Percentiles rank a stretch among this genome's conserved stretches.
phyloP scores from a whole-genome alignment of 2,797 vertebrate species.

The Orientallactaga sibirica region DNA sequence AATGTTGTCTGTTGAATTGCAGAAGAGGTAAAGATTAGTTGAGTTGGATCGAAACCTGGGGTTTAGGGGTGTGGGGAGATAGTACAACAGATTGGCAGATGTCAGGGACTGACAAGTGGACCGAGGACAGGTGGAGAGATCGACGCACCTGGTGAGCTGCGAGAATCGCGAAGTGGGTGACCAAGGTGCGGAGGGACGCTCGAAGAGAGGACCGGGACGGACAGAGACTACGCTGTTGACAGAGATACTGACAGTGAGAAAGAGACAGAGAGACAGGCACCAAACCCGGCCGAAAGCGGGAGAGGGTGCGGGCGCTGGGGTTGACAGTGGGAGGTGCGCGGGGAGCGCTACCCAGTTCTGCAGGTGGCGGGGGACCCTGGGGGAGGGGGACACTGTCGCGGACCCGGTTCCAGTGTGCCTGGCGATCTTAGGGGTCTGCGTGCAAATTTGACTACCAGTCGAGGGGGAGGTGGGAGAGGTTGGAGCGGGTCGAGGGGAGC shows the following conservation, averaged over 20 bases:
- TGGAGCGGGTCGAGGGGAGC: not conserved
- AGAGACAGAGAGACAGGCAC: conserved; percentile 20
- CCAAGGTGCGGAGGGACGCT: not conserved
- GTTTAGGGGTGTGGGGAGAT: not conserved
- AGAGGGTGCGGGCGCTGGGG: not conserved
- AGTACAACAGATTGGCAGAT: not conserved
- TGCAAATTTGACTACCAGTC: not conserved
- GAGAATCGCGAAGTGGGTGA: not conserved
- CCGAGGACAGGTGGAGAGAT: conserved; percentile 50
- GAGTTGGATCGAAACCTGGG: conserved; percentile 54
- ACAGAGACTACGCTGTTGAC: conserved; percentile 28
- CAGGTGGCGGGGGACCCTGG: not conserved
- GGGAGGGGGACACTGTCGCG: not conserved
- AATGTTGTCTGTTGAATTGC: conserved; percentile 49
- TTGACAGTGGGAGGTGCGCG: not conserved
- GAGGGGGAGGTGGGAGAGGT: not conserved
- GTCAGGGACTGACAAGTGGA: conserved; percentile 26
- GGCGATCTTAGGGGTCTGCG: not conserved
- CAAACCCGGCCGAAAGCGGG: not conserved
- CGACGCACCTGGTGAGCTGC: not conserved
- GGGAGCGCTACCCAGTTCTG: not conserved
- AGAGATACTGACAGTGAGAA: conserved; percentile 54
- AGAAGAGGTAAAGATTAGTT: conserved; percentile 57
- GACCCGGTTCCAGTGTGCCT: not conserved
- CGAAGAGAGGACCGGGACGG: conserved; percentile 1